Percentiles rank a stretch among this genome's conserved stretches.
phyloP scores from a whole-genome alignment of 2,888 invertebrate genomes.

The Callimorpha dominula region DNA sequence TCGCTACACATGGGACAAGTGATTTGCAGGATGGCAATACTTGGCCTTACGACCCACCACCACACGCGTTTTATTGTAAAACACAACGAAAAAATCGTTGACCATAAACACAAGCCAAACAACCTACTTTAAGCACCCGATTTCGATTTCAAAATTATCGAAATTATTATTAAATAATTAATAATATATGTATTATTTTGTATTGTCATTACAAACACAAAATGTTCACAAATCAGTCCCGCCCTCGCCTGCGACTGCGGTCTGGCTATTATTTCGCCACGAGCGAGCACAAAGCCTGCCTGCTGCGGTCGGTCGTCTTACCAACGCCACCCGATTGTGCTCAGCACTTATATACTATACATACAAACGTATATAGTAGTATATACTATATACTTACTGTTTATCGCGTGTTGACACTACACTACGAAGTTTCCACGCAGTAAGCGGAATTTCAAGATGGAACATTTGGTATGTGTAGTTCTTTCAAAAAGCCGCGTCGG shows the following conservation, averaged over 20 bases:
- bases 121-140: too few species aligned
- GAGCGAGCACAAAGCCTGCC: constrained; percentile 82
- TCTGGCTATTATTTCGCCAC: constrained; percentile 65
- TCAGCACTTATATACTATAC: constrained; percentile 54
- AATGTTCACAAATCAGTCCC: constrained; percentile 22
- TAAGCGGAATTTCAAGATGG: constrained; percentile 9
- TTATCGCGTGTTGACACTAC: constrained; percentile 51
- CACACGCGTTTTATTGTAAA: too few species aligned
- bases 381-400: constrained; percentile 51
- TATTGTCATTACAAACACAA: too few species aligned
- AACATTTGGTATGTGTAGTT: constrained; percentile 2
- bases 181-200: too few species aligned
- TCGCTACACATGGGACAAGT: too few species aligned
- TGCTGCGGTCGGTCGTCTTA: constrained; percentile 84
- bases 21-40: too few species aligned
- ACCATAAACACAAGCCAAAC: too few species aligned
- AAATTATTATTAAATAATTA: too few species aligned
- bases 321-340: constrained; percentile 74
- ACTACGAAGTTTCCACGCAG: constrained; percentile 6
- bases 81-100: too few species aligned
- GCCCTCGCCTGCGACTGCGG: constrained; percentile 49
- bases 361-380: constrained; percentile 19
- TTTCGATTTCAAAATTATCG: too few species aligned
- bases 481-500: neutral
- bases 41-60: too few species aligned